Evolutionary conservation across 2,888 invertebrate genomes (phyloP), one percentile per base, ranked within the genome.

Genomic region (Drosophila kambysellisi): DNA sequence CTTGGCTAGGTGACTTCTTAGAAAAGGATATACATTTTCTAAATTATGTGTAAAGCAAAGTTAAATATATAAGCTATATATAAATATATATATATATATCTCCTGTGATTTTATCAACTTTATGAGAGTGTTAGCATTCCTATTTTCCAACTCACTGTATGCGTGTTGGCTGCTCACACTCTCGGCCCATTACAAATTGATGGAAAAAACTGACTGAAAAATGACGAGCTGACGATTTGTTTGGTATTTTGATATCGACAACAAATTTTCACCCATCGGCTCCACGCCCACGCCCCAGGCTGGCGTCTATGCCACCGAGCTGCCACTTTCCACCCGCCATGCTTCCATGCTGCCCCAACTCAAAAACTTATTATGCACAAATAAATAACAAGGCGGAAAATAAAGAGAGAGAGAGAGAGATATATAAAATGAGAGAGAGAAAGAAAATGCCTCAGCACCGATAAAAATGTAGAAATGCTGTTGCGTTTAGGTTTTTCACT

Each of bases 151-250:
- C n/a, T 11, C 70, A 86, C 78, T 85, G 43, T 81, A n/a, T 43
- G 53, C 64, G 20, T 64, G 60, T 64, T 60, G 66, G 71, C 72
- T 67, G 63, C 82, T 56, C 59, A 39, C 78, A 68, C 65, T 54
- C 67, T 52, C 39, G 61, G 58, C 80, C 80, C 72, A 74, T 74
- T 75, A 83, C 80, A 81, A 83, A 80, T 81, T 73, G 70, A 71
- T 57, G 60, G 76, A 79, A 82, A 78, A 88, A 86, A 85, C 79
- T 70, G 82, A 74, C 82, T 82, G 79, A 86, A 87, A 86, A 87
- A 87, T 87, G 87, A 88, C 89, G 87, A 87, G 88, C 88, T 87
- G 87, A 86, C 87, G 87, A 87, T 79, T 86, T 87, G 82, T 88
- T 82, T 78, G 86, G 82, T 87, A 86, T 88, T 88, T 86, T 82